Percentiles rank a stretch among this genome's conserved stretches.
Conservation (phyloP, 1,140 invertebrate genomes). For the Frieseomelitta varia region DNA sequence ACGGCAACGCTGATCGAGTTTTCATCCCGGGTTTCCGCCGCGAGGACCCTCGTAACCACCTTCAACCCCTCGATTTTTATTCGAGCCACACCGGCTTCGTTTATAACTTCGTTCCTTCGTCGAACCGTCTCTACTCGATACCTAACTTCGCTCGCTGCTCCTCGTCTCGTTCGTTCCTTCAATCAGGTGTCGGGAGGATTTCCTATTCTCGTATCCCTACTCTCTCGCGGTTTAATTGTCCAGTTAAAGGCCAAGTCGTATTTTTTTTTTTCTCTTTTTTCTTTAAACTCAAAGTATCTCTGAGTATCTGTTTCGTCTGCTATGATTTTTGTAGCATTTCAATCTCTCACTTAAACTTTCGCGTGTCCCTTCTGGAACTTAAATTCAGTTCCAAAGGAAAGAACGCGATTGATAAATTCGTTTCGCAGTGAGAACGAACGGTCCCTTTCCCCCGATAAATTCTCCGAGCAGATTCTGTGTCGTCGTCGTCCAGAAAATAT, state of each 20-base stretch:
- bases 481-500: conserved; percentile 19
- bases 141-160: not conserved
- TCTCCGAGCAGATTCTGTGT: not conserved
- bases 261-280: not conserved
- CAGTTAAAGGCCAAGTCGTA: not conserved
- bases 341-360: too few species aligned
- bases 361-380: too few species aligned
- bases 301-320: too few species aligned
- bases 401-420: not conserved
- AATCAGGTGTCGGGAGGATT: not conserved
- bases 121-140: conserved; percentile 48
- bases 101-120: conserved; percentile 68
- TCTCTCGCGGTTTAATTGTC: not conserved
- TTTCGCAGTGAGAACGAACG: not conserved
- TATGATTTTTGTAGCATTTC: too few species aligned
- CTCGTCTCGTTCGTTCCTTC: not conserved
- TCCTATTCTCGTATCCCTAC: too few species aligned
- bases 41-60: conserved; percentile 7
- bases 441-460: not conserved
- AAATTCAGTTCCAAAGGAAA: too few species aligned
- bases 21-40: conserved; percentile 59
- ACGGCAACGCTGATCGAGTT: conserved; percentile 68
- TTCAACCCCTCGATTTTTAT: conserved; percentile 66
- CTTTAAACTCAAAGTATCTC: too few species aligned
- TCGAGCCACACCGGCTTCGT: conserved; percentile 66